Conservation (phyloP, 2,797 vertebrate species). For the Chrysocyon brachyurus region DNA sequence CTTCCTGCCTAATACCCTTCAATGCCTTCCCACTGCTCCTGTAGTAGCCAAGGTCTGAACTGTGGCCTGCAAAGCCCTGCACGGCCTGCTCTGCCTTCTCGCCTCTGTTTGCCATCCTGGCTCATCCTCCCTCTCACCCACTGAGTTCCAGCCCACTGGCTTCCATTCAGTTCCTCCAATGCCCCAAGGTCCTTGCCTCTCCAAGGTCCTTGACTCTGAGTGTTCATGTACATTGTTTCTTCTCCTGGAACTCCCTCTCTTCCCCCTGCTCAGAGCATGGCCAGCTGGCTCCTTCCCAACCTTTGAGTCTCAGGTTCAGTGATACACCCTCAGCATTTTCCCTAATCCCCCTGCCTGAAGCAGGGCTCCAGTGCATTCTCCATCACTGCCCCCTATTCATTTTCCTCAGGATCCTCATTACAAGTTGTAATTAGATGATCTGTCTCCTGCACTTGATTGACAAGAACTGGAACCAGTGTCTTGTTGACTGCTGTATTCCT, state of each 20-base stretch:
- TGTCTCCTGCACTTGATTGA: not conserved
- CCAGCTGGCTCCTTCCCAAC: not conserved
- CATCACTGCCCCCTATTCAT: not conserved
- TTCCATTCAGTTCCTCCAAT: not conserved
- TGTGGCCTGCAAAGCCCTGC: not conserved
- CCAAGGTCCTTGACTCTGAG: not conserved
- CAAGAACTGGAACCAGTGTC: not conserved
- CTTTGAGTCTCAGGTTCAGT: not conserved
- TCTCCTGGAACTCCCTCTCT: not conserved
- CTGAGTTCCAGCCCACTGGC: not conserved
- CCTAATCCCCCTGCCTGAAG: not conserved
- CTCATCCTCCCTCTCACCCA: too few species aligned
- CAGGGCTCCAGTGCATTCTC: not conserved
- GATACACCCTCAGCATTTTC: not conserved
- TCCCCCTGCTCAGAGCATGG: not conserved
- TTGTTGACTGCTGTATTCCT: not conserved
- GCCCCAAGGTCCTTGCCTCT: not conserved
- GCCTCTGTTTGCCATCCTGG: not conserved
- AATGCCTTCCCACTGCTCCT: not conserved
- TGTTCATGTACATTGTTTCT: fast-evolving
- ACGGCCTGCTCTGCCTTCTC: not conserved
- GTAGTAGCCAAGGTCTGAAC: not conserved
- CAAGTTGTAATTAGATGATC: not conserved
- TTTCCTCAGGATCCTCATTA: not conserved
- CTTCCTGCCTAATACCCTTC: not conserved